Evolutionary conservation across 2,113 vertebrate species (phyloP).

Genomic region (Syrrhaptes paradoxus): DNA sequence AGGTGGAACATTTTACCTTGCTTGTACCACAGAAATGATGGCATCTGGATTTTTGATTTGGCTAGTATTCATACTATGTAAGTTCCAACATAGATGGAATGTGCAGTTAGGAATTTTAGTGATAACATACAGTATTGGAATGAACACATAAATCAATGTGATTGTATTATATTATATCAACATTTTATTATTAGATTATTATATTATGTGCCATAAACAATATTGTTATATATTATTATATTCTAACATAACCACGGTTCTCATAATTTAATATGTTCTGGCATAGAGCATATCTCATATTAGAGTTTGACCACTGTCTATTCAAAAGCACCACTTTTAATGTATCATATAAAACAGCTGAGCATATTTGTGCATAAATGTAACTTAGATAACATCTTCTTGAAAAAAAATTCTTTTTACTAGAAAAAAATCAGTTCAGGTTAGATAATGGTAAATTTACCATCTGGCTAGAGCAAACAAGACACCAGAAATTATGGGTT

Average conservation of each 20-base stretch:
- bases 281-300: not conserved
- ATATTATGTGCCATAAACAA: not conserved
- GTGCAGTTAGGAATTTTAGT: not conserved
- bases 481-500: not conserved
- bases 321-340: constrained; percentile 23
- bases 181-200: not conserved
- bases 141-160: not conserved
- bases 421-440: constrained; percentile 47
- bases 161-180: not conserved
- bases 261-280: not conserved
- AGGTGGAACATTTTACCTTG: not conserved
- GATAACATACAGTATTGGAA: not conserved
- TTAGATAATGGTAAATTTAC: constrained; percentile 32
- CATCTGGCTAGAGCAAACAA: constrained; percentile 32
- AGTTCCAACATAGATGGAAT: not conserved
- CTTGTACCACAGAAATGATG: not conserved
- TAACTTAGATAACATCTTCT: constrained; percentile 3
- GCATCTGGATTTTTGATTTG: not conserved
- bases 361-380: constrained; percentile 55
- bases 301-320: not conserved
- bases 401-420: constrained; percentile 27
- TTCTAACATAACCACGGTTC: not conserved
- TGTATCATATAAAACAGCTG: constrained; percentile 23
- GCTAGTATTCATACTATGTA: not conserved
- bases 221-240: not conserved